Evolutionary conservation across 2,888 invertebrate genomes (phyloP), one percentile per base, ranked within the genome.

Genomic region (Cremastobaeus sp.): DNA sequence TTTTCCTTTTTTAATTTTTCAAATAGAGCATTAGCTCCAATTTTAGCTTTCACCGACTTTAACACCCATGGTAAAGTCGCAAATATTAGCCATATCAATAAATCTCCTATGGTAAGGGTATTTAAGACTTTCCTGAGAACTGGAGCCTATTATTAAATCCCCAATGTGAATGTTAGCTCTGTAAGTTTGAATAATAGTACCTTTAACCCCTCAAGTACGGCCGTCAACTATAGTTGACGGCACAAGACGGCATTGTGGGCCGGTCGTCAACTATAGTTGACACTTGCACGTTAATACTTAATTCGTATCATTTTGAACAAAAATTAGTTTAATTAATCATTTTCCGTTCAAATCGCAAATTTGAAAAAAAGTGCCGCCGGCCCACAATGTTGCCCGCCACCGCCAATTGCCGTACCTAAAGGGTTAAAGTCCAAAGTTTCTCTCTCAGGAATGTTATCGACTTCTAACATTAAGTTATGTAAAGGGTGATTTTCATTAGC

Each of bases 11-110:
- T 34, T 18, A 34, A 4, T 34, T 20, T 48, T 0, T 30, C 5
- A 34, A 48, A 47, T 17, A 47, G 17, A 1, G 1, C 4, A 47
- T 47, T 18, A 18, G 18, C 17, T 17, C 9, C 17, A n/a, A 47
- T 47, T 47, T 30, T 47, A 1, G 9, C 17, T 17, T 15, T n/a
- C n/a, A n/a, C n/a, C 9, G 0, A 47, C 15, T 17, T 47, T 47
- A 1, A 11, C 1, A n/a, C 47, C 47, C 9, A 47, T 12, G 5
- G 47, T 18, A 47, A 47, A n/a, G 30, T 47, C n/a, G 30, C 47
- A 47, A 9, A 47, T n/a, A 17, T 0, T 4, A 6, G 0, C 4
- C 30, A 47, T 5, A 30, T 47, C 17, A 15, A 30, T 11, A 17
- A 15, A 47, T 28, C n/a, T 28, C 1, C 14, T 21, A 12, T 28